A percentile compares a stretch with the other conserved stretches of the same genome.
Conservation (phyloP, 1,140 invertebrate species). For the Neuroterus valhalla region DNA sequence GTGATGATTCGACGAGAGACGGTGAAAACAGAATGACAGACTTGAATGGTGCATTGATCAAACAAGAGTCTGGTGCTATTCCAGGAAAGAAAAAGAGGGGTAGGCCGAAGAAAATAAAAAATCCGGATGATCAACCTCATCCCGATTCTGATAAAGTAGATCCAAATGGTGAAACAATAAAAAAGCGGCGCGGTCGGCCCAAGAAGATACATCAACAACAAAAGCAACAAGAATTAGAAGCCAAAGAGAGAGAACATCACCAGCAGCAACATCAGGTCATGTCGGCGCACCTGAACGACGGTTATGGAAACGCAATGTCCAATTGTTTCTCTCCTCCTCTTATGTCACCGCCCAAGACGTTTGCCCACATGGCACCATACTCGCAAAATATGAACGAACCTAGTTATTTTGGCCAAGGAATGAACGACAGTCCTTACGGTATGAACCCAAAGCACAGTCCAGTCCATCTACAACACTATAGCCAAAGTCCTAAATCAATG, state of each 20-base stretch:
- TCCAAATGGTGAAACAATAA: constrained; percentile 79
- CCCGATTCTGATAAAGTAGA: constrained; percentile 77
- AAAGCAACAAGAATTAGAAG: constrained; percentile 67
- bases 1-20: constrained; percentile 68
- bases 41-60: constrained; percentile 71
- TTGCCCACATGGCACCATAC: constrained; percentile 72
- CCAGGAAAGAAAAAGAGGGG: constrained; percentile 92
- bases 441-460: constrained; percentile 73
- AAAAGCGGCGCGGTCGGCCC: constrained; percentile 89
- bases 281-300: constrained; percentile 59
- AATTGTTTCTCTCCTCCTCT: constrained; percentile 77
- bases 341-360: constrained; percentile 70
- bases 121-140: constrained; percentile 78
- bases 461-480: constrained; percentile 74
- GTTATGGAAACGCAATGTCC: constrained; percentile 66
- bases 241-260: constrained; percentile 64
- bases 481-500: constrained; percentile 78
- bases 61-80: constrained; percentile 77
- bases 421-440: constrained; percentile 70
- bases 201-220: constrained; percentile 84
- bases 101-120: constrained; percentile 89
- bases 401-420: constrained; percentile 63
- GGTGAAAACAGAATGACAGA: constrained; percentile 71
- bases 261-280: constrained; percentile 62
- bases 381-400: constrained; percentile 65